These are phyloP conservation scores for Passerina amoena DNA, from an alignment of 2,113 vertebrate genomes.

Conservation along the genomic window DNA sequence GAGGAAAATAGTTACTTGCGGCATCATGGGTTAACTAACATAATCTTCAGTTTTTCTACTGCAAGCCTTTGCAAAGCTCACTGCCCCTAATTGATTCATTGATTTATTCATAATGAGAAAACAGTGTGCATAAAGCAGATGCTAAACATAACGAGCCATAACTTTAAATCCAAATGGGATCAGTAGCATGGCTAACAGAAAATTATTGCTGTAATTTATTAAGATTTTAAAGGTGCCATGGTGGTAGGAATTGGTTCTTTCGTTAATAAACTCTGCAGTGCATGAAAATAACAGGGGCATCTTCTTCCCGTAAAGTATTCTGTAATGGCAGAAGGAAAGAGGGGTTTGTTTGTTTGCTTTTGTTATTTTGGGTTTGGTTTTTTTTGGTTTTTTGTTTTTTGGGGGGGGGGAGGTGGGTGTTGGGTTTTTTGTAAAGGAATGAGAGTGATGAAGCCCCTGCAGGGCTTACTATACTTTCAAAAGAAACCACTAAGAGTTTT, in stretches of 20 bases:
- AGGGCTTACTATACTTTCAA: neutral
- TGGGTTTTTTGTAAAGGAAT: neutral
- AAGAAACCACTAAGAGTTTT: neutral
- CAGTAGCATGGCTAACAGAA: conserved; percentile 25
- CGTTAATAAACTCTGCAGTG: neutral
- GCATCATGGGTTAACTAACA: neutral
- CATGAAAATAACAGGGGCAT: neutral
- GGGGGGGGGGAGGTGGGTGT: accelerated
- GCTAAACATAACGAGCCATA: conserved; percentile 51
- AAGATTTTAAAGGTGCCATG: neutral
- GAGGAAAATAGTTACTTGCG: neutral
- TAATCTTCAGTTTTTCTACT: conserved; percentile 2
- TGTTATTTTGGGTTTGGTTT: neutral
- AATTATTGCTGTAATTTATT: conserved; percentile 43
- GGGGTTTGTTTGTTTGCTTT: neutral
- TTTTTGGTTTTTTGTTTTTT: neutral
- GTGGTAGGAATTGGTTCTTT: neutral
- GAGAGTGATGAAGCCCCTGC: neutral
- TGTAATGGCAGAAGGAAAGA: neutral
- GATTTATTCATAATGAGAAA: conserved; percentile 71
- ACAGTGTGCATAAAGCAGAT: conserved; percentile 60
- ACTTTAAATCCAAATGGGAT: conserved; percentile 47
- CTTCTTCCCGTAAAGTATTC: neutral
- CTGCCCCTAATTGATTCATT: conserved; percentile 65
- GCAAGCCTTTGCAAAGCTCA: conserved; percentile 1